phyloP scores from a whole-genome alignment of 2,113 vertebrate genomes.

The Clarias magur region DNA sequence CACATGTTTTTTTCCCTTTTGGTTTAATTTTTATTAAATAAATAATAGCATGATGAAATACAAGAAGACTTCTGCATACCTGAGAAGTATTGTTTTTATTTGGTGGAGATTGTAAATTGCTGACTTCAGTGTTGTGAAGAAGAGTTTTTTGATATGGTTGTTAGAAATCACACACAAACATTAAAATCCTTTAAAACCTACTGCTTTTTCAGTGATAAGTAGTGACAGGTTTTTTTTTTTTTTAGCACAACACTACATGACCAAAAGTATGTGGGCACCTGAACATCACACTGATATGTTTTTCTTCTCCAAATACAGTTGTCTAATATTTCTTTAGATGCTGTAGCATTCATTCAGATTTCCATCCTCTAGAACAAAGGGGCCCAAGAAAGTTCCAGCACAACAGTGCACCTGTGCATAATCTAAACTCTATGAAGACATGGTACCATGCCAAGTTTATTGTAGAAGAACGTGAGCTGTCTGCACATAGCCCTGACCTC shows the following conservation, averaged over 20 bases:
- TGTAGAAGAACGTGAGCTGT: neutral
- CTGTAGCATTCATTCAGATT: neutral
- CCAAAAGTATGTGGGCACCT: neutral
- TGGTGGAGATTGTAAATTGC: neutral
- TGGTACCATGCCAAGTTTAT: neutral
- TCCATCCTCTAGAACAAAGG: neutral
- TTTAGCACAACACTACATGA: neutral
- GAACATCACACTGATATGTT: neutral
- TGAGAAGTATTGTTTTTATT: conserved; percentile 32
- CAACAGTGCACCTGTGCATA: neutral
- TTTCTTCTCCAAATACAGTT: neutral
- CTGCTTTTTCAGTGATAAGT: neutral
- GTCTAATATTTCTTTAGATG: neutral
- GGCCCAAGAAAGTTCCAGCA: neutral
- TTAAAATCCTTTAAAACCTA: neutral
- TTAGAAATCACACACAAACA: neutral
- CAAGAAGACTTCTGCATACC: neutral
- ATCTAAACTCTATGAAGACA: neutral
- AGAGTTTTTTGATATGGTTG: neutral
- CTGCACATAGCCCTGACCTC: neutral
- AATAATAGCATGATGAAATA: too few species aligned
- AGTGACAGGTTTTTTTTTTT: neutral
- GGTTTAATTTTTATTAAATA: too few species aligned
- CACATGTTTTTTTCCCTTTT: too few species aligned
- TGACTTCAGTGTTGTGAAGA: neutral